These are phyloP conservation scores for Phorcus lineatus DNA, from an alignment of 2,888 invertebrate genomes.

Conservation along the genomic window DNA sequence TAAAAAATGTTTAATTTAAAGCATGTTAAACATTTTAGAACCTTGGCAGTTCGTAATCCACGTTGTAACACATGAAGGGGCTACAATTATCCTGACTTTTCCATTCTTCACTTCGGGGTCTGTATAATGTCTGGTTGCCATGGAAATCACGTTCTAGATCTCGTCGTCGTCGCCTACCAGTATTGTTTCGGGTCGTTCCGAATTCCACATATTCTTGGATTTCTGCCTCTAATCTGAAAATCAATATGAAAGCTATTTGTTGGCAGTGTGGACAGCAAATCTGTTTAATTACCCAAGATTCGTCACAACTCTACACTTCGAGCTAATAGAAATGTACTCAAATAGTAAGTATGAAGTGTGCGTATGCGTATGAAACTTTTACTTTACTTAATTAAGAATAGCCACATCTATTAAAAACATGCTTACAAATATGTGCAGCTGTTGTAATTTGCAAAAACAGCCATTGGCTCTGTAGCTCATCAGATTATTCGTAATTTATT, in stretches of 20 bases:
- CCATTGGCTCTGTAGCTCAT: too few relatives aligned
- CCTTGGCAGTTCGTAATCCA: background rate
- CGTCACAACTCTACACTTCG: too few relatives aligned
- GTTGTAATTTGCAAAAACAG: too few relatives aligned
- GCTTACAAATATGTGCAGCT: too few relatives aligned
- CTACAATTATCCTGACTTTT: background rate
- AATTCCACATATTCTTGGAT: background rate
- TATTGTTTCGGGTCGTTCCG: background rate
- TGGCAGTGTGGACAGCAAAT: background rate
- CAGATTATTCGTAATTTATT: too few relatives aligned
- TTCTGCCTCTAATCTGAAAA: background rate
- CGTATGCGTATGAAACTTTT: too few relatives aligned
- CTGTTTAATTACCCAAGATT: too few relatives aligned
- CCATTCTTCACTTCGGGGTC: background rate
- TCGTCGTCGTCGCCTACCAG: background rate
- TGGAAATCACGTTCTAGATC: background rate
- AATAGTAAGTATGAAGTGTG: too few relatives aligned
- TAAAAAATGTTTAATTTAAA: too few relatives aligned
- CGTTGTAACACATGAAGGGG: constrained; percentile 7
- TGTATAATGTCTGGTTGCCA: background rate
- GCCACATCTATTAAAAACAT: too few relatives aligned
- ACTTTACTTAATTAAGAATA: too few relatives aligned
- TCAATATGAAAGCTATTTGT: background rate
- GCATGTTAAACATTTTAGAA: background rate
- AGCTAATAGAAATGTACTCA: too few relatives aligned